phyloP scores from a whole-genome alignment of 1,140 invertebrate genomes.

The Pentalonia nigronervosa region DNA sequence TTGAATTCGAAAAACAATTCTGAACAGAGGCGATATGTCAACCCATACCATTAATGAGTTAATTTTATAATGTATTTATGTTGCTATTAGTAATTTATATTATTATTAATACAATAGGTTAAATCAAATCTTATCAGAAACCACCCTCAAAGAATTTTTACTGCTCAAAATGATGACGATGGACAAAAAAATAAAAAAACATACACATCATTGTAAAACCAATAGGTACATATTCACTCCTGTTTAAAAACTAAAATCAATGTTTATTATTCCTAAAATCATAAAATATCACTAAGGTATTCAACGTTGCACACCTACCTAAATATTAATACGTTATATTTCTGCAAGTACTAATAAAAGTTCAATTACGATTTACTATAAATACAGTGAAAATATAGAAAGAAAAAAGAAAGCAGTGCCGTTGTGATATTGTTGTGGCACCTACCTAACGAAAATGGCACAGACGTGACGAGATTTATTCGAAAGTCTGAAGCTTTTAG shows the following conservation, averaged over 20 bases:
- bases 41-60: not conserved
- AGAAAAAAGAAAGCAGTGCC: not conserved
- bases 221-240: not conserved
- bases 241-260: not conserved
- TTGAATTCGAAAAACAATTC: not conserved
- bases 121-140: not conserved
- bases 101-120: not conserved
- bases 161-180: not conserved
- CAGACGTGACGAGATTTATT: conserved; percentile 16
- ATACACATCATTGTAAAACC: not conserved
- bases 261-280: not conserved
- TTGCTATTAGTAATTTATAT: not conserved
- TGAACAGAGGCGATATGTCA: not conserved
- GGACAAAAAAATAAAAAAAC: not conserved
- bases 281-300: not conserved
- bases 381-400: too few species aligned
- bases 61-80: not conserved
- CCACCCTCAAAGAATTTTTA: not conserved
- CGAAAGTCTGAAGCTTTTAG: not conserved
- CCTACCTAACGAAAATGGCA: not conserved
- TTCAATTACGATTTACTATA: not conserved
- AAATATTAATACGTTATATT: not conserved
- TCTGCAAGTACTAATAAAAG: not conserved
- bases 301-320: not conserved
- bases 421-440: not conserved